phyloP scores from a whole-genome alignment of 2,888 invertebrate species.

The Dasypogon diadema region DNA sequence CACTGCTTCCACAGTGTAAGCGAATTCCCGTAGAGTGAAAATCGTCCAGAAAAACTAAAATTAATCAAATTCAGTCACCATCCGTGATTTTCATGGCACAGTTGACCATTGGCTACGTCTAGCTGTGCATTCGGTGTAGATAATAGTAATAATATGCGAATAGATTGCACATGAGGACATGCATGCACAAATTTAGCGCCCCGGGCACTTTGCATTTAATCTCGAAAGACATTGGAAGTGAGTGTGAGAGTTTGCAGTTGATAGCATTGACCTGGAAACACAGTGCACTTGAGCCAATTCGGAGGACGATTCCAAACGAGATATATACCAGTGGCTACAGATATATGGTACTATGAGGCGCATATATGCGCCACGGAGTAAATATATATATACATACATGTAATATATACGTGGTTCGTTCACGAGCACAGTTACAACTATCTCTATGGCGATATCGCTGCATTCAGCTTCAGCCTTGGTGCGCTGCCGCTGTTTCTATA shows the following conservation, averaged over 20 bases:
- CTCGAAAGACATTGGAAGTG: conserved; percentile 52
- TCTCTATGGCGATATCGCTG: conserved; percentile 14
- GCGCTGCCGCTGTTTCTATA: conserved; percentile 30
- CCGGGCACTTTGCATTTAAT: conserved; percentile 53
- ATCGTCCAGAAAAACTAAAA: conserved; percentile 29
- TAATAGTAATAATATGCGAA: conserved; percentile 31
- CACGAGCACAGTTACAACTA: conserved; percentile 47
- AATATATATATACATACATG: too few species aligned
- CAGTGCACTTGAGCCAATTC: conserved; percentile 69
- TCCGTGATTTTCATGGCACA: not conserved
- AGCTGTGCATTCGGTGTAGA: conserved; percentile 8
- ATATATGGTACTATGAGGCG: not conserved
- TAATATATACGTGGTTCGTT: conserved; percentile 9
- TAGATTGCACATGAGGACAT: conserved; percentile 51
- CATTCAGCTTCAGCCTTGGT: conserved; percentile 36
- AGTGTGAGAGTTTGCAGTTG: conserved; percentile 49
- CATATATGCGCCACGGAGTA: too few species aligned
- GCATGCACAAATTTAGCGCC: conserved; percentile 52
- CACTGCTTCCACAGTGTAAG: not conserved
- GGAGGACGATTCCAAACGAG: conserved; percentile 38
- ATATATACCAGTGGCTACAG: conserved; percentile 3
- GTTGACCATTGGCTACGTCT: not conserved
- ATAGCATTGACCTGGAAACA: conserved; percentile 69
- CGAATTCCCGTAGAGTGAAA: too few species aligned
- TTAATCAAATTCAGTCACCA: conserved; percentile 15